These are phyloP conservation scores for Papilio elwesi DNA, from an alignment of 2,888 invertebrate species.

Conservation along the genomic window DNA sequence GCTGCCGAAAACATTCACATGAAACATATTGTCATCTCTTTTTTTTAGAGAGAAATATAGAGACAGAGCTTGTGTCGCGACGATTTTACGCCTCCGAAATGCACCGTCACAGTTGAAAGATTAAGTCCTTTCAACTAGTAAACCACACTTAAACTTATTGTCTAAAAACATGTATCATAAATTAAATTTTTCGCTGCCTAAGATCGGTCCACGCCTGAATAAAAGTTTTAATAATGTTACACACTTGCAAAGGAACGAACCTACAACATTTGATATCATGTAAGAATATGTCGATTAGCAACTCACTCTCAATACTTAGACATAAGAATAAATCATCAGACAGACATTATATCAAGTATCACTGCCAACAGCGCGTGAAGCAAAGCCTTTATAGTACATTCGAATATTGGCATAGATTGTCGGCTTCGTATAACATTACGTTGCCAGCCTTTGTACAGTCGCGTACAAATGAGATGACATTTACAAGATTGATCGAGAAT, in stretches of 20 bases:
- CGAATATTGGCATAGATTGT: not conserved
- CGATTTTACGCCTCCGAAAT: no score
- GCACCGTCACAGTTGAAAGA: no score
- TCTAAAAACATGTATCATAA: not conserved
- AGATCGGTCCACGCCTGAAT: not conserved
- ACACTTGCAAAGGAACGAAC: not conserved
- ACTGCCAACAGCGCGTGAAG: conserved; percentile 4
- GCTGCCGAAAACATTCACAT: no score
- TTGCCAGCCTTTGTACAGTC: conserved; percentile 6
- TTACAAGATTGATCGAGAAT: not conserved
- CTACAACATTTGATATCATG: not conserved
- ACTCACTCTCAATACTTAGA: not conserved
- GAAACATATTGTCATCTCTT: no score
- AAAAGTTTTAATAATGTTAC: not conserved
- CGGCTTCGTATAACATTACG: not conserved
- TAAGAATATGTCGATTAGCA: not conserved
- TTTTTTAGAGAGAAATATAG: no score
- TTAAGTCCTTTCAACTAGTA: no score
- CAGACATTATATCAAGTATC: conserved; percentile 7
- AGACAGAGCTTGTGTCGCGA: no score
- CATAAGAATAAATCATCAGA: not conserved
- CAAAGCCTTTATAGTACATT: not conserved
- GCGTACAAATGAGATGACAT: not conserved
- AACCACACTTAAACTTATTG: no score
- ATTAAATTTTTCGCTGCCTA: not conserved